phyloP scores from a whole-genome alignment of 2,888 invertebrate genomes.

The Holacanthella duospinosa region DNA sequence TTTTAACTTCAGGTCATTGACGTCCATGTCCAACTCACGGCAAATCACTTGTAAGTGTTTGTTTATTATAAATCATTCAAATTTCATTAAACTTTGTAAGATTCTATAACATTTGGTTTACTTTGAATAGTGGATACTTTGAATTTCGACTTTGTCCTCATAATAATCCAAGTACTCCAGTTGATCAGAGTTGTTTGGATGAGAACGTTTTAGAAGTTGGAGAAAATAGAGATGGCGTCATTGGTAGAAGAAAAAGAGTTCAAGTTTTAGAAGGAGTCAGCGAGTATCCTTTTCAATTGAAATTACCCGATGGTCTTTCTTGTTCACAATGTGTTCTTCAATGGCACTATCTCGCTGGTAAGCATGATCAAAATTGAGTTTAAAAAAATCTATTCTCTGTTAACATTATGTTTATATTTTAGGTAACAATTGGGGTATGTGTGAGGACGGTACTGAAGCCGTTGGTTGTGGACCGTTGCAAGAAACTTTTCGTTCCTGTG shows the following conservation, averaged over 20 bases:
- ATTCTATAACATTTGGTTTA: too few species aligned
- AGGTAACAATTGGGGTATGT: neutral
- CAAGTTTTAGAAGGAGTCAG: neutral
- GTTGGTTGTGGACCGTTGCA: neutral
- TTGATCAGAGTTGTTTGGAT: constrained; percentile 40
- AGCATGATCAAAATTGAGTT: constrained; percentile 14
- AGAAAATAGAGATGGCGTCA: constrained; percentile 24
- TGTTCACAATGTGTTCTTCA: constrained; percentile 40
- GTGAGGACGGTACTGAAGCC: neutral
- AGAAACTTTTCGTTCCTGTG: neutral
- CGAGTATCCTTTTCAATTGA: constrained; percentile 8
- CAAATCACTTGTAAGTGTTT: neutral
- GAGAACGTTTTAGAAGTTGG: constrained; percentile 37
- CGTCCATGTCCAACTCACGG: constrained; percentile 1
- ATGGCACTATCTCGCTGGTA: constrained; percentile 40
- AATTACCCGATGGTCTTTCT: constrained; percentile 37
- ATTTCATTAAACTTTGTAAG: too few species aligned
- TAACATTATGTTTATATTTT: neutral
- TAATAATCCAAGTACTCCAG: constrained; percentile 36
- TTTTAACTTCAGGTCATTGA: neutral
- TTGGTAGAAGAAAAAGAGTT: constrained; percentile 22
- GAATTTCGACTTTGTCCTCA: constrained; percentile 40
- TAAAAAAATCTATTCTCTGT: neutral
- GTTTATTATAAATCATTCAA: too few species aligned
- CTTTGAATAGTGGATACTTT: constrained; percentile 22